phyloP scores from a whole-genome alignment of 2,113 vertebrate species.

The Hoplias malabaricus region DNA sequence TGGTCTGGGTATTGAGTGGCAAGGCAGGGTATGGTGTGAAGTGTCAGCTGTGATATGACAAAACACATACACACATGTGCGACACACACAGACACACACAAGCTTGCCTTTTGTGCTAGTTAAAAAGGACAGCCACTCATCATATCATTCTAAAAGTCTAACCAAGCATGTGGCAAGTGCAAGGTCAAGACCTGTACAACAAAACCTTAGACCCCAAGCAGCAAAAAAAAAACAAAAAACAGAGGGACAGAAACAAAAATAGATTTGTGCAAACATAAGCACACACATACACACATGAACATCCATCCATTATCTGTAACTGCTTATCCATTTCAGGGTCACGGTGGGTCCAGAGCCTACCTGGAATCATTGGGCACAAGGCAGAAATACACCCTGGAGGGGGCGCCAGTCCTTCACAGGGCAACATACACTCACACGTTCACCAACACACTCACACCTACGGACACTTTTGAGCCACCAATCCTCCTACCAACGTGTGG shows the following conservation, averaged over 20 bases:
- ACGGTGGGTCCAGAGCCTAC: too few relatives aligned
- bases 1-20: not conserved
- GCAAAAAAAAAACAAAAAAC: not conserved
- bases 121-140: constrained; percentile 20
- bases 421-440: constrained; percentile 1
- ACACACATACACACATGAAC: not conserved
- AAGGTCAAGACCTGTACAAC: constrained; percentile 28
- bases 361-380: too few relatives aligned
- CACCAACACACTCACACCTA: not conserved
- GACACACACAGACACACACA: not conserved
- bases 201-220: not conserved
- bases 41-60: constrained; percentile 23
- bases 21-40: not conserved
- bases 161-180: constrained; percentile 37
- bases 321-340: too few relatives aligned
- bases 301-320: too few relatives aligned
- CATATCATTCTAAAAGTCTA: constrained; percentile 30
- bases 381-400: too few relatives aligned
- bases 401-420: too few relatives aligned
- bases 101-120: not conserved
- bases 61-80: constrained; percentile 11
- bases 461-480: too few relatives aligned
- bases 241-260: not conserved
- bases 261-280: not conserved
- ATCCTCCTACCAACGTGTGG: too few relatives aligned